Evolutionary conservation across 2,888 invertebrate genomes (phyloP).

Genomic region (Drosophila engyochracea): DNA sequence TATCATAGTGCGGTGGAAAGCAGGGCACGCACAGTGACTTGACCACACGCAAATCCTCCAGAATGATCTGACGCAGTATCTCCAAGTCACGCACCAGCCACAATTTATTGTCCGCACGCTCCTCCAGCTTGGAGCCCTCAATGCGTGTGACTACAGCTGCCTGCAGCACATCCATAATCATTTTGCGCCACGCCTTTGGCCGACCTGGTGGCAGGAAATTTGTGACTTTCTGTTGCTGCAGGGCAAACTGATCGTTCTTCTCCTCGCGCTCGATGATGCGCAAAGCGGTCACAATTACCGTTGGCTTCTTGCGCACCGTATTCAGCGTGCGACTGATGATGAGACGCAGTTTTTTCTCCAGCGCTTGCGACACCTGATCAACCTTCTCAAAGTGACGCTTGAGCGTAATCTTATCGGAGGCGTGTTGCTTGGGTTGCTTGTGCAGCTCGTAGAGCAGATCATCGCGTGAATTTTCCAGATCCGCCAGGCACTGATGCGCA

Average conservation of each 20-base stretch:
- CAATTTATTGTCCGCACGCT: constrained; percentile 95
- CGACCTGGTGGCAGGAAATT: constrained; percentile 97
- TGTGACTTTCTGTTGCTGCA: constrained; percentile 88
- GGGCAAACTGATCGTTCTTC: constrained; percentile 95
- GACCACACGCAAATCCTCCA: constrained; percentile 96
- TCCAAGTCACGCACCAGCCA: constrained; percentile 98
- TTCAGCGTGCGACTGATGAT: constrained; percentile 96
- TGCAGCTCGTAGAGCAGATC: constrained; percentile 97
- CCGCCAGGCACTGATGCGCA: constrained; percentile 97
- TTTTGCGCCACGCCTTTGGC: constrained; percentile 95
- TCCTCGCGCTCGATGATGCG: constrained; percentile 99
- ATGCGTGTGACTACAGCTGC: constrained; percentile 93
- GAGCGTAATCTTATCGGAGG: constrained; percentile 94
- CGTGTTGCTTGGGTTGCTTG: constrained; percentile 95
- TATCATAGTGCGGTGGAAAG: constrained; percentile 97
- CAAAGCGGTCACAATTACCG: constrained; percentile 97
- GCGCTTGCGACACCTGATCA: constrained; percentile 93
- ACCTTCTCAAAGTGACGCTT: constrained; percentile 99
- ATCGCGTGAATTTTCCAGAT: constrained; percentile 98
- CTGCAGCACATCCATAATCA: constrained; percentile 93
- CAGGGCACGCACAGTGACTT: constrained; percentile 96
- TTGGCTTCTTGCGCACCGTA: constrained; percentile 97
- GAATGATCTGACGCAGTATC: constrained; percentile 92
- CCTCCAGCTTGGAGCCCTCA: constrained; percentile 98
- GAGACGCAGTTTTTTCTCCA: constrained; percentile 96